phyloP scores from a whole-genome alignment of 2,113 vertebrate species.

The Thalassarche chlororhynchos region DNA sequence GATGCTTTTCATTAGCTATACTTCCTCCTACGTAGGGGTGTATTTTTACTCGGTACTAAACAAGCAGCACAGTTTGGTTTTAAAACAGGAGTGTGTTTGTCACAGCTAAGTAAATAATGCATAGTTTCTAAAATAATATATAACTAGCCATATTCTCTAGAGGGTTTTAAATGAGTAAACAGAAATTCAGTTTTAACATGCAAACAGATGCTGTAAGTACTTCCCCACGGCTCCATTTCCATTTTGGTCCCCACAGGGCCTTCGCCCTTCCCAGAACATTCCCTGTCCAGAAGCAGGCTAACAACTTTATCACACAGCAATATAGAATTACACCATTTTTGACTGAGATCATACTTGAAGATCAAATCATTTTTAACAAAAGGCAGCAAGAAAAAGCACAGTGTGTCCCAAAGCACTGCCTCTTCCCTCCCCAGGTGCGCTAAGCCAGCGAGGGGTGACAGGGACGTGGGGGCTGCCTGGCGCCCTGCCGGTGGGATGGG shows the following conservation, averaged over 20 bases:
- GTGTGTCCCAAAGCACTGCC: not conserved
- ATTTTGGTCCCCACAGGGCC: not conserved
- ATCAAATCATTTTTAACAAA: not conserved
- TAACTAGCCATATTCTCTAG: not conserved
- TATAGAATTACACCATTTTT: not conserved
- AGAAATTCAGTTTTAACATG: not conserved
- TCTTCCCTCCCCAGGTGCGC: not conserved
- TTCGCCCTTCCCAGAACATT: not conserved
- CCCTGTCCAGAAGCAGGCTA: not conserved
- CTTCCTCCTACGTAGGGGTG: not conserved
- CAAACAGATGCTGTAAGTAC: not conserved
- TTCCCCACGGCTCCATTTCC: not conserved
- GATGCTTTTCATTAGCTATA: not conserved
- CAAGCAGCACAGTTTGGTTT: not conserved
- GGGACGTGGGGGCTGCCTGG: not conserved
- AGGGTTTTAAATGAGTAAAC: not conserved
- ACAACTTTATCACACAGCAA: not conserved
- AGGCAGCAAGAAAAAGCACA: not conserved
- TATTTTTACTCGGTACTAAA: not conserved
- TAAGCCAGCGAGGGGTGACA: accelerated
- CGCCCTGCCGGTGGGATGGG: not conserved
- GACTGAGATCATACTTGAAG: not conserved
- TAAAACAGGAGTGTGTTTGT: not conserved
- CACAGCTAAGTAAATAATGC: not conserved
- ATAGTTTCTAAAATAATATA: not conserved